A percentile compares a stretch with the other conserved stretches of the same genome.
Conservation (phyloP, 2,113 vertebrate species). For the Gobius niger region DNA sequence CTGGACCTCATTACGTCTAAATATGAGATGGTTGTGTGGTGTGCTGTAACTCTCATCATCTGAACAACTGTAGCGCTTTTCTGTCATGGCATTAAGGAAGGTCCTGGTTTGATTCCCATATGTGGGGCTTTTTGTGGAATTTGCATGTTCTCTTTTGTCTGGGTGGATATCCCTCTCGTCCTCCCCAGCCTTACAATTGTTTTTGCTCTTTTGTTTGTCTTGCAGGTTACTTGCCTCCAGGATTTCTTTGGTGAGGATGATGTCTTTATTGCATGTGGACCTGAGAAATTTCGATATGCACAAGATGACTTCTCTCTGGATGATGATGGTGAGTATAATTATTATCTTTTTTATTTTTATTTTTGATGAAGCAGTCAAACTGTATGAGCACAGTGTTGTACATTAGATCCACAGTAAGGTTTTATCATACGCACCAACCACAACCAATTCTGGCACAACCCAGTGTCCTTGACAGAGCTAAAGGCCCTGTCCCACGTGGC, state of each 20-base stretch:
- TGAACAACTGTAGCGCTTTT: background rate
- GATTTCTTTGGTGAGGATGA: conserved; percentile 99
- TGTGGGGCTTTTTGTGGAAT: too few species aligned
- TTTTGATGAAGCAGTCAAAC: background rate
- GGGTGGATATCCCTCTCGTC: background rate
- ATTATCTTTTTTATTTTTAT: background rate
- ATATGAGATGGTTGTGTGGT: background rate
- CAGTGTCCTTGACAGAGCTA: background rate
- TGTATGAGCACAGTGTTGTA: background rate
- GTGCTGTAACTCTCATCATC: background rate
- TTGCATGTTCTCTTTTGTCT: too few species aligned
- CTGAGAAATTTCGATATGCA: conserved; percentile 97
- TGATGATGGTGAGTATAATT: conserved; percentile 85
- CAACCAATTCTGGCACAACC: background rate
- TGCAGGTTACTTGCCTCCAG: conserved; percentile 95
- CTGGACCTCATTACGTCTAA: background rate
- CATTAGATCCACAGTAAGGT: background rate
- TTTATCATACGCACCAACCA: background rate
- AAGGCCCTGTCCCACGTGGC: background rate
- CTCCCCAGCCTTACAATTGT: background rate
- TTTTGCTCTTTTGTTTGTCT: conserved; percentile 1
- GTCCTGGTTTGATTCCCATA: too few species aligned
- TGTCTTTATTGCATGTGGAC: conserved; percentile 96
- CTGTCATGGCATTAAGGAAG: background rate
- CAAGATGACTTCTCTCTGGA: conserved; percentile 98